Base-by-base conservation (phyloP, 2,888 invertebrate genomes). In the Lysandra coridon region DNA sequence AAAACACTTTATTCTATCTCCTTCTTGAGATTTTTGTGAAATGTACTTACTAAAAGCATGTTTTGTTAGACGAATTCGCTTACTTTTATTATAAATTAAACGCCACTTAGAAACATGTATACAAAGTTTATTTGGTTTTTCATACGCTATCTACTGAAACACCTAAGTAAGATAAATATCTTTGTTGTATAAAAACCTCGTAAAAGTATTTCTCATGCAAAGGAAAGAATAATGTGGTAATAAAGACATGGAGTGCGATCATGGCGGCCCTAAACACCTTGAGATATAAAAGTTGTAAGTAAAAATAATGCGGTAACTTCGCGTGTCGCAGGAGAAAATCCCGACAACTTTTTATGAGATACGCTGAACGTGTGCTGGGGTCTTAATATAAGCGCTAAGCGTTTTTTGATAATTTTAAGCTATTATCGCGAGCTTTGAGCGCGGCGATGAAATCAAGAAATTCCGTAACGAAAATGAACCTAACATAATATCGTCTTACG, bases 261-360 rank as follows among this genome's bases (percentile, higher is more conserved):
- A 81, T 80, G 79, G 73, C 78, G 79, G 77, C 49, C 49, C 80
- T 73, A 76, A 74, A 79, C 76, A 75, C 76, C 74, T 80, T 81
- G 80, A 80, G 77, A 82, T 82, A 84, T 81, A 83, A 83, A 83
- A 83, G 85, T 83, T 81, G 84, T 86, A 85, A 85, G 85, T 84
- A 85, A 85, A 87, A 87, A 87, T 87, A 87, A 89, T 86, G 85
- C 83, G 82, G 74, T 80, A 90, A 91, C 87, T 91, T 90, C 86
- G 84, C 82, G 82, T 82, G 82, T 82, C 81, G 82, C 83, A 84
- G 62, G 75, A 79, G 84, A 82, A 88, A 88, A 88, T 87, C 86
- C 86, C 83, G 83, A 81, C 82, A 88, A 88, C 87, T 90, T 90
- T 89, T 89, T 88, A 88, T 85, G 84, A 85, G 82, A 83, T 85